These are phyloP conservation scores for Habrosyne pyritoides DNA, from an alignment of 2,888 invertebrate species.

Conservation along the genomic window DNA sequence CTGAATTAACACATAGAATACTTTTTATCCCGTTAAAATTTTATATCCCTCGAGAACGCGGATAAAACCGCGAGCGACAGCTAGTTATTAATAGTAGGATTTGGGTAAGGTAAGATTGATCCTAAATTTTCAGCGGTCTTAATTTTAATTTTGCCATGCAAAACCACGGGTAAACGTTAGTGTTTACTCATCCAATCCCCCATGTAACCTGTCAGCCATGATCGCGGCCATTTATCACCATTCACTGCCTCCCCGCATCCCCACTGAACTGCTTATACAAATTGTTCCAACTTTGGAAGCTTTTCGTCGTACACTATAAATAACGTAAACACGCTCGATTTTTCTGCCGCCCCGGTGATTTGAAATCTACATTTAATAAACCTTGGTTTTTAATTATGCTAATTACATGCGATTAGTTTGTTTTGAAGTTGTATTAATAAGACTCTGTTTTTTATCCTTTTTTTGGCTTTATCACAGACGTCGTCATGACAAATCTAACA, in stretches of 20 bases:
- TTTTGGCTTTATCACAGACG: too few species aligned
- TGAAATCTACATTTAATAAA: constrained; percentile 30
- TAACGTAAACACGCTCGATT: constrained; percentile 34
- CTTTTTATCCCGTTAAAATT: too few species aligned
- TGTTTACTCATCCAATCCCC: not conserved
- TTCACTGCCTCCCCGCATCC: not conserved
- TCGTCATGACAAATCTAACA: too few species aligned
- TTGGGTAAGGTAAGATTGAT: not conserved
- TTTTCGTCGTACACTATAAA: constrained; percentile 39
- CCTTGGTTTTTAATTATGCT: constrained; percentile 15
- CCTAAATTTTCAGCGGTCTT: too few species aligned
- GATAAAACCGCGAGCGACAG: too few species aligned
- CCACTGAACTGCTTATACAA: constrained; percentile 11
- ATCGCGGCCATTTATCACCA: constrained; percentile 12
- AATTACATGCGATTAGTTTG: not conserved
- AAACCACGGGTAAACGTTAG: not conserved
- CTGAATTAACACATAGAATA: too few species aligned
- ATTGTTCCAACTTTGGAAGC: constrained; percentile 37
- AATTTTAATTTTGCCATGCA: constrained; percentile 5
- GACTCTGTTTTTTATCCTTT: too few species aligned
- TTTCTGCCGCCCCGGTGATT: constrained; percentile 35
- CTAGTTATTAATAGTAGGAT: too few species aligned
- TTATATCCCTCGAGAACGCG: too few species aligned
- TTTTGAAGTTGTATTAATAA: constrained; percentile 15
- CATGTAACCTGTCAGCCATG: not conserved